Percentiles rank a stretch among this genome's conserved stretches.
phyloP scores from a whole-genome alignment of 2,113 vertebrate species.

The Antechinus flavipes region DNA sequence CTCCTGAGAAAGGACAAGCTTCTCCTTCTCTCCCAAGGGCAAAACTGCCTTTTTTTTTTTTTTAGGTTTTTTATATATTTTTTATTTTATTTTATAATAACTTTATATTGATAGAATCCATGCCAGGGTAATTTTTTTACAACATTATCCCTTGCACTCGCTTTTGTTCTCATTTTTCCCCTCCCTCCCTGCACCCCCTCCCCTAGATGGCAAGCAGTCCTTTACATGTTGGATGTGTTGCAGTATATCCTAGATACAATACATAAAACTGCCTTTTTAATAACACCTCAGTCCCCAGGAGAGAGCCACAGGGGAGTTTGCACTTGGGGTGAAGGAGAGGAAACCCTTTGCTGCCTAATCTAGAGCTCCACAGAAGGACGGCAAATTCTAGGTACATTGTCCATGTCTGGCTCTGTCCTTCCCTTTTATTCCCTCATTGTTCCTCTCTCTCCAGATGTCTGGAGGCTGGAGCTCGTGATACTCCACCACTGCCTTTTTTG shows the following conservation, averaged over 20 bases:
- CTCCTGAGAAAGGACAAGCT: background rate
- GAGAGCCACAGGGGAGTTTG: background rate
- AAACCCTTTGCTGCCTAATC: background rate
- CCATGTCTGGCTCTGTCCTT: background rate
- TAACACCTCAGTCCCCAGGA: background rate
- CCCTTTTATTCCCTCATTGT: background rate
- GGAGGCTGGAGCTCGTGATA: too few species aligned
- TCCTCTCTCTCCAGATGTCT: background rate
- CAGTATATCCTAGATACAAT: too few species aligned
- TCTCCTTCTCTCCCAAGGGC: background rate
- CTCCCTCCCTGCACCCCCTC: too few species aligned
- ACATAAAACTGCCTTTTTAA: background rate
- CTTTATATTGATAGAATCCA: too few species aligned
- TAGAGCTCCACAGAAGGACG: background rate
- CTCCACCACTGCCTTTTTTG: background rate
- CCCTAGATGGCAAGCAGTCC: too few species aligned
- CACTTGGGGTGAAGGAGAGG: background rate
- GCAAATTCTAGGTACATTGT: background rate
- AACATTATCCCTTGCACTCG: too few species aligned
- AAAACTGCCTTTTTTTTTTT: background rate
- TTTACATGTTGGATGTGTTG: too few species aligned
- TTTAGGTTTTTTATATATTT: too few species aligned
- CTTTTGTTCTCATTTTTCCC: too few species aligned
- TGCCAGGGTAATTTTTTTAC: too few species aligned
- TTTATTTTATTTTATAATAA: too few species aligned